Conservation (phyloP, 2,113 vertebrate genomes). For the Brachionichthys hirsutus region DNA sequence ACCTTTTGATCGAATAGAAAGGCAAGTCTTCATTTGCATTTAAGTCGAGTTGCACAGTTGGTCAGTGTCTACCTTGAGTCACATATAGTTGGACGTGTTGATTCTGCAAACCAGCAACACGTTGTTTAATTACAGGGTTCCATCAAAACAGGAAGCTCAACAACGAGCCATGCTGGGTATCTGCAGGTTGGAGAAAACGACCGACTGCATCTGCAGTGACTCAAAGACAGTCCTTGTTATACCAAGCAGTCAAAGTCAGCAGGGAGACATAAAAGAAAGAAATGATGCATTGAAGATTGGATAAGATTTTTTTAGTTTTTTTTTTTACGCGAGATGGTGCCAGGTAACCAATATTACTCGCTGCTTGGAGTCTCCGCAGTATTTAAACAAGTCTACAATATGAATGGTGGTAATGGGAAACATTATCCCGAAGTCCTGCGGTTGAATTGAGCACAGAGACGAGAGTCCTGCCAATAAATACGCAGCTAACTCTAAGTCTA, state of each 20-base stretch:
- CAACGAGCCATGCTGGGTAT: too few species aligned
- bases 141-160: too few species aligned
- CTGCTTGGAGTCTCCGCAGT: conserved; percentile 45
- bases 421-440: conserved; percentile 58
- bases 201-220: background rate
- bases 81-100: too few species aligned
- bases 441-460: conserved; percentile 60
- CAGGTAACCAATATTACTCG: conserved; percentile 69
- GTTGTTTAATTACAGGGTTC: too few species aligned
- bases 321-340: conserved; percentile 73
- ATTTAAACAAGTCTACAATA: conserved; percentile 56
- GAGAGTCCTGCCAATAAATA: conserved; percentile 61
- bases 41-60: too few species aligned
- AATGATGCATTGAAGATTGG: conserved; percentile 55
- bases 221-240: conserved; percentile 49
- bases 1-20: too few species aligned
- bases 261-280: conserved; percentile 63
- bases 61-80: too few species aligned
- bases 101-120: too few species aligned
- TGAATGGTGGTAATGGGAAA: conserved; percentile 72
- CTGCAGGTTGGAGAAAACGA: too few species aligned
- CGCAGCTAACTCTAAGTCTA: conserved; percentile 50
- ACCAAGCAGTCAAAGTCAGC: conserved; percentile 69
- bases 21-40: too few species aligned
- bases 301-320: too few species aligned